These are phyloP conservation scores for Cyanoderma ruficeps DNA, from an alignment of 2,113 vertebrate species.

Conservation along the genomic window DNA sequence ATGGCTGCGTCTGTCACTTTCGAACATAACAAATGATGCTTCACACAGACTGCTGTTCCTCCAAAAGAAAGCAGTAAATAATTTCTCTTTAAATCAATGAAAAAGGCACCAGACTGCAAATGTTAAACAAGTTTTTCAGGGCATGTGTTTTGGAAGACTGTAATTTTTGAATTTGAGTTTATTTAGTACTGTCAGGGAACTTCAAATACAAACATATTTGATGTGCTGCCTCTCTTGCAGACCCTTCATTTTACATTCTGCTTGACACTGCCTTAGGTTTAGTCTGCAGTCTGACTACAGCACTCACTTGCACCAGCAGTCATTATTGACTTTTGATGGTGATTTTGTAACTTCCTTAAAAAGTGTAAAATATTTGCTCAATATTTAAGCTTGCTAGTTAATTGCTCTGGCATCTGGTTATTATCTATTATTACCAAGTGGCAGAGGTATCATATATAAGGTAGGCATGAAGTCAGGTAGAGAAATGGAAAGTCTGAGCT, in stretches of 20 bases:
- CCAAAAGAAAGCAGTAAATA: neutral
- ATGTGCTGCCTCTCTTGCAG: neutral
- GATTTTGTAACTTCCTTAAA: neutral
- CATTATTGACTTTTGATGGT: constrained; percentile 3
- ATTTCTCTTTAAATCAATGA: neutral
- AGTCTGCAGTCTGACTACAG: neutral
- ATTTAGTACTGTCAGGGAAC: neutral
- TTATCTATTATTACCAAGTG: neutral
- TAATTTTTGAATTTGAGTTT: neutral
- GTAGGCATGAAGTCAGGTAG: neutral
- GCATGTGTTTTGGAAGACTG: neutral
- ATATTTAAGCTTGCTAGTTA: neutral
- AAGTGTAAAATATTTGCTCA: neutral
- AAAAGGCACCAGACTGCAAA: neutral
- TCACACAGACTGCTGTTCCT: neutral
- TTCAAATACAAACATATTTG: neutral
- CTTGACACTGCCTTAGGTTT: neutral
- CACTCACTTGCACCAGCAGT: neutral
- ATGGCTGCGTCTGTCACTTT: neutral
- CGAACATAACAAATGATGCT: neutral
- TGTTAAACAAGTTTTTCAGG: neutral
- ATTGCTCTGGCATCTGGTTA: neutral
- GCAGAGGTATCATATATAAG: neutral
- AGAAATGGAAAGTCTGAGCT: neutral
- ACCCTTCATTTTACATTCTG: neutral